These are phyloP conservation scores for Stenodera caucasica DNA, from an alignment of 2,888 invertebrate genomes.

Conservation along the genomic window DNA sequence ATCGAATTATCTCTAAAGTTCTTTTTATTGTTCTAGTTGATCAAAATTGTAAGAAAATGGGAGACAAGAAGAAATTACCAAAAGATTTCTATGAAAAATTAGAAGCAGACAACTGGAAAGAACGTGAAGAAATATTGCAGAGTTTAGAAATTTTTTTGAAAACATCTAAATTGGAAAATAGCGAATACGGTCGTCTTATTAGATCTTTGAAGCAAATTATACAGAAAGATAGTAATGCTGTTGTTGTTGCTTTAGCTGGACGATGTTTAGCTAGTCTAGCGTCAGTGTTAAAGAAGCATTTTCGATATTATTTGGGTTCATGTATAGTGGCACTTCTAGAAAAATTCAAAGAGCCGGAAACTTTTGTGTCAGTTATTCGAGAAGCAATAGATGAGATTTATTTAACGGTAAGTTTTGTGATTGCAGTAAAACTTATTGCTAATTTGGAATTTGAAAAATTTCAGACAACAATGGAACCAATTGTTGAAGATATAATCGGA, in stretches of 20 bases:
- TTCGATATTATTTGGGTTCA: constrained; percentile 78
- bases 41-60: constrained; percentile 60
- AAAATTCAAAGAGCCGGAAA: constrained; percentile 97
- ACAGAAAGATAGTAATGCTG: constrained; percentile 93
- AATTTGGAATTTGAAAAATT: constrained; percentile 7
- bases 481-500: constrained; percentile 82
- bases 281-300: constrained; percentile 82
- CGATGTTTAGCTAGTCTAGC: constrained; percentile 84
- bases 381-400: constrained; percentile 92
- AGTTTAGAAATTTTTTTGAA: constrained; percentile 75
- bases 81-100: constrained; percentile 94
- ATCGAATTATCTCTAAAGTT: not conserved
- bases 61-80: constrained; percentile 87
- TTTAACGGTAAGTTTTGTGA: constrained; percentile 63
- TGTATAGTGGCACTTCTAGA: constrained; percentile 81
- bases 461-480: constrained; percentile 79
- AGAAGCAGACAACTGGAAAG: constrained; percentile 96
- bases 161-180: constrained; percentile 83
- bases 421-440: not conserved
- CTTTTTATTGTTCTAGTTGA: not conserved
- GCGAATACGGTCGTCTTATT: constrained; percentile 90
- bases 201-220: constrained; percentile 87
- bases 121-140: constrained; percentile 91
- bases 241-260: constrained; percentile 84
- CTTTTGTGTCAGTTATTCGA: constrained; percentile 81